A percentile compares a stretch with the other conserved stretches of the same genome.
Conservation (phyloP, 2,113 vertebrate species). For the Rhizomys pruinosus region DNA sequence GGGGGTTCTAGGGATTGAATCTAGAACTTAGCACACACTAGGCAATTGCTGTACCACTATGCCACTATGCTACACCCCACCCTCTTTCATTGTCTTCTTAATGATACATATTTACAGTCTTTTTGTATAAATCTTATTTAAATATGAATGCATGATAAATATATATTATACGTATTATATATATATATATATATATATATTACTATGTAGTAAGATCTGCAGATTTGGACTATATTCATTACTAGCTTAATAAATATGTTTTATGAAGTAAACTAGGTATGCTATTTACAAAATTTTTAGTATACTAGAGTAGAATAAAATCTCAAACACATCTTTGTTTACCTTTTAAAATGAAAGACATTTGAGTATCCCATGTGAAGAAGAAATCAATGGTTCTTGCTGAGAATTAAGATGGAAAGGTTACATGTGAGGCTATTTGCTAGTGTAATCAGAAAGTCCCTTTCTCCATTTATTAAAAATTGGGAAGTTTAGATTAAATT, state of each 20-base stretch:
- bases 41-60: no score
- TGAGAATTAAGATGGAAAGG: conserved; percentile 46
- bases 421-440: background rate
- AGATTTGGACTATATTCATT: background rate
- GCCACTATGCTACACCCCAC: no score
- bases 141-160: background rate
- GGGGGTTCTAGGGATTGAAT: no score
- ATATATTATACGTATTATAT: background rate
- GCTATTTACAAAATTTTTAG: conserved; percentile 7
- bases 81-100: background rate
- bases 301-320: background rate
- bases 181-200: background rate
- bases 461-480: conserved; percentile 52
- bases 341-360: background rate
- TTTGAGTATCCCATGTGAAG: background rate
- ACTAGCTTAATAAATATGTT: background rate
- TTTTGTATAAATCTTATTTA: conserved; percentile 6
- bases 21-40: no score
- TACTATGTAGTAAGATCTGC: background rate
- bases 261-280: conserved; percentile 20
- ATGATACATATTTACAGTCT: background rate
- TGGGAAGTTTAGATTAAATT: conserved; percentile 58
- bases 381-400: background rate
- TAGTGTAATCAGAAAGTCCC: conserved; percentile 35
- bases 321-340: background rate